Evolutionary conservation across 2,797 vertebrate species (phyloP), one percentile per base, ranked within the genome.

Genomic region (Hirundo rustica): DNA sequence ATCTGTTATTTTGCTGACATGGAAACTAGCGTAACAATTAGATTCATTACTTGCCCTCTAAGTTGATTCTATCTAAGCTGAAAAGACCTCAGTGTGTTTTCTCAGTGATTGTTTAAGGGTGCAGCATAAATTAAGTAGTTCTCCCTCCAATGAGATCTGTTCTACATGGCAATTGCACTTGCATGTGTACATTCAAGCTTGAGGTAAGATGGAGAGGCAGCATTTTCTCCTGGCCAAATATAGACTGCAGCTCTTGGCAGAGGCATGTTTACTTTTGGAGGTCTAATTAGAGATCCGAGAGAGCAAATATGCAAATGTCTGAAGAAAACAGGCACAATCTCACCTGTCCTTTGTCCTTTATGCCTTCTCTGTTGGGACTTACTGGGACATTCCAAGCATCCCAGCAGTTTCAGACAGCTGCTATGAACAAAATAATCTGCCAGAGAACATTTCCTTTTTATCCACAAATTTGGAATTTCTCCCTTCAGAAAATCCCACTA

Each of bases 1-100:
- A 98, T 98, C 97, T 98, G 97, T 97, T 98, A 96, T 97, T 98
- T 97, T 97, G 96, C 97, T 98, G 97, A 98, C 97, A 93, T 93
- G 95, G 94, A 97, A 97, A 96, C 96, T 81, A 85, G 95, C 10
- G n/a, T 95, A 96, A 97, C 92, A 97, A 97, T 97, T 94, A 96
- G 92, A 97, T 98, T 97, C 94, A 94, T 94, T 95, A 81, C 93
- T 97, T 96, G 80, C 89, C 92, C 92, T 88, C 92, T 91, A 86
- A 86, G 93, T 54, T 95, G 94, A 96, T 95, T 96, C 85, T 93
- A 96, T 86, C 79, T 89, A 94, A 80, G 64, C 91, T 95, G 90
- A 87, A 96, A 96, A 96, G 89, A 82, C 70, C 79, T 95, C 36
- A 40, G 34, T 89, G 76, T 95, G 83, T 95, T 95, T n/a, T 36